Percentiles rank a stretch among this genome's conserved stretches.
These are phyloP conservation scores for Poecilia latipinna DNA, from an alignment of 2,113 vertebrate species.

Conservation along the genomic window DNA sequence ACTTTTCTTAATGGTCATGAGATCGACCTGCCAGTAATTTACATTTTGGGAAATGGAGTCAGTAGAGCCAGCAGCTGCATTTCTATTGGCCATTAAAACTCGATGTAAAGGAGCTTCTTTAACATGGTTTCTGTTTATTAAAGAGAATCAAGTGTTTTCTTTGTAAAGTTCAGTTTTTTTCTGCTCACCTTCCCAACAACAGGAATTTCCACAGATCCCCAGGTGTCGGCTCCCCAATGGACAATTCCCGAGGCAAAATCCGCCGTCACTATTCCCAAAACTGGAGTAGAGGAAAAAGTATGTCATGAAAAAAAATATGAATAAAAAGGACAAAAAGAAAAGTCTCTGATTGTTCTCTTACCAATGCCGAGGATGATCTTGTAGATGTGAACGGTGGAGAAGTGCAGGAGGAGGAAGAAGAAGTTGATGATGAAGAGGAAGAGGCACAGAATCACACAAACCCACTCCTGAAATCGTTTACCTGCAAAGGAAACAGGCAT, in stretches of 20 bases:
- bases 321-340: neutral
- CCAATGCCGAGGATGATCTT: constrained; percentile 73
- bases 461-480: constrained; percentile 75
- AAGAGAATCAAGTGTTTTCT: neutral
- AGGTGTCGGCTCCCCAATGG: constrained; percentile 85
- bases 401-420: constrained; percentile 70
- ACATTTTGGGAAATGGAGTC: too few relatives aligned
- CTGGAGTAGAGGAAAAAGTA: constrained; percentile 45
- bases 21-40: too few relatives aligned
- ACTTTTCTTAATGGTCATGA: too few relatives aligned
- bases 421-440: constrained; percentile 77
- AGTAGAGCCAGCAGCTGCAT: too few relatives aligned
- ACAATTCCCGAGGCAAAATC: constrained; percentile 86
- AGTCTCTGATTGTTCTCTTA: constrained; percentile 36
- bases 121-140: too few relatives aligned
- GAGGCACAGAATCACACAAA: constrained; percentile 75
- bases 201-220: constrained; percentile 89
- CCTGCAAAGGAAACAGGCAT: constrained; percentile 27
- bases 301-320: neutral
- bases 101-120: too few relatives aligned
- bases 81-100: too few relatives aligned
- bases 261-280: constrained; percentile 84
- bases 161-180: neutral
- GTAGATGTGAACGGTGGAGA: constrained; percentile 74
- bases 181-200: constrained; percentile 83